phyloP scores from a whole-genome alignment of 2,113 vertebrate genomes.

The Delphinapterus leucas region DNA sequence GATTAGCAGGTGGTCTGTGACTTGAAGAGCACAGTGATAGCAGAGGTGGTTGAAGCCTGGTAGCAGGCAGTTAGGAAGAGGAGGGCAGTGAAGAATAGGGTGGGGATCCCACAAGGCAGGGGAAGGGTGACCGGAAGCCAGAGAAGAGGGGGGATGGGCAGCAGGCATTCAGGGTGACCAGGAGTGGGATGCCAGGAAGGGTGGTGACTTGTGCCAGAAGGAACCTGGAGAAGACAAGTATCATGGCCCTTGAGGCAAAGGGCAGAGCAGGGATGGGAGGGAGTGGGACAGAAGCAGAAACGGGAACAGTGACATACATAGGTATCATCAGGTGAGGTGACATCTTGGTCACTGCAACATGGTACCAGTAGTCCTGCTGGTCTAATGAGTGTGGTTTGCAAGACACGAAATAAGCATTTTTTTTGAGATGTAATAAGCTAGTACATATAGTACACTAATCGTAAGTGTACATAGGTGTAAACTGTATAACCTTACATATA shows the following conservation, averaged over 20 bases:
- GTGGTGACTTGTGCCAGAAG: background rate
- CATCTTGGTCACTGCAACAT: background rate
- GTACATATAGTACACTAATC: background rate
- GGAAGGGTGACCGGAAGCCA: background rate
- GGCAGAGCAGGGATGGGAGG: background rate
- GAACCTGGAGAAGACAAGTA: background rate
- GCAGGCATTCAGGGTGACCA: background rate
- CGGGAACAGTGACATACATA: background rate
- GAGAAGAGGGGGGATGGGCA: background rate
- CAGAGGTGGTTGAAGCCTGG: background rate
- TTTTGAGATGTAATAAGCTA: background rate
- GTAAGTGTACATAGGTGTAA: background rate
- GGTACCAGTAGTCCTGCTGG: background rate
- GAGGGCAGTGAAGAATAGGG: background rate
- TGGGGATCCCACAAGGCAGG: background rate
- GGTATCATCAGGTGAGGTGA: background rate
- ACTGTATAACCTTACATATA: background rate
- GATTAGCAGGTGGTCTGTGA: background rate
- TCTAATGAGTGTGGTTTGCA: background rate
- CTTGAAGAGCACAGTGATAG: background rate
- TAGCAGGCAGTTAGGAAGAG: background rate
- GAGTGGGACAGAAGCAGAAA: background rate
- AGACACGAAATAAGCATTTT: background rate
- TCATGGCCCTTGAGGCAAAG: background rate
- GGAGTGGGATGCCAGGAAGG: background rate